Evolutionary conservation across 2,113 vertebrate genomes (phyloP), one percentile per base, ranked within the genome.

Genomic region (Trachemys scripta): DNA sequence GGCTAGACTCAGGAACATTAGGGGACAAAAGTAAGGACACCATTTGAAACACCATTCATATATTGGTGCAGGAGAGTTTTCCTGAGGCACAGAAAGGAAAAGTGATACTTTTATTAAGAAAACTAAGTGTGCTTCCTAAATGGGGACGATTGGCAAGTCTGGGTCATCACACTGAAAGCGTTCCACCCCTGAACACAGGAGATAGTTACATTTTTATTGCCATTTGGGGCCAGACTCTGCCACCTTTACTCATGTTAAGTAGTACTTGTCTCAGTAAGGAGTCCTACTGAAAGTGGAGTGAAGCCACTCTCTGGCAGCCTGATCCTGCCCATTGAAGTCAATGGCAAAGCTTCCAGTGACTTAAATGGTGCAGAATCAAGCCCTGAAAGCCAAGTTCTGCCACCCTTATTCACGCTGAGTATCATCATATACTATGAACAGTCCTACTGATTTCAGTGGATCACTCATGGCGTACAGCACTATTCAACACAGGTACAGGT

Each of bases 1-100:
- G 93, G 95, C 94, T 84, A 92, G 54, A 87, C 31, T 90, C 19
- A 57, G n/a, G n/a, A 93, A 69, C 47, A 90, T 12, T 22, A 59
- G 84, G 31, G 84, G 84, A 87, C 82, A 82, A 93, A 92, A 85
- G 81, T 78, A 72, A 72, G 35, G 65, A 72, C 35, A 72, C 19
- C 20, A 10, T 72, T 54, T 42, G 45, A 75, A 75, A 75, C 38
- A 11, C 5, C n/a, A 75, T 24, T 75, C 59, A 85, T 45, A 16
- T 49, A 69, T 38, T 14, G 50, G 11, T 65, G 16, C 29, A 85
- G 50, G n/a, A 89, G n/a, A 89, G 13, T 2, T 76, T 80, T 76
- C 75, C 89, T 84, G 14, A 79, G 83, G n/a, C 10, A 11, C 42
- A 8, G 65, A 78, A 92, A 27, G 91, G 53, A 79, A 95, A 92